phyloP scores from a whole-genome alignment of 2,113 vertebrate genomes.

The Chrysochloris asiatica region DNA sequence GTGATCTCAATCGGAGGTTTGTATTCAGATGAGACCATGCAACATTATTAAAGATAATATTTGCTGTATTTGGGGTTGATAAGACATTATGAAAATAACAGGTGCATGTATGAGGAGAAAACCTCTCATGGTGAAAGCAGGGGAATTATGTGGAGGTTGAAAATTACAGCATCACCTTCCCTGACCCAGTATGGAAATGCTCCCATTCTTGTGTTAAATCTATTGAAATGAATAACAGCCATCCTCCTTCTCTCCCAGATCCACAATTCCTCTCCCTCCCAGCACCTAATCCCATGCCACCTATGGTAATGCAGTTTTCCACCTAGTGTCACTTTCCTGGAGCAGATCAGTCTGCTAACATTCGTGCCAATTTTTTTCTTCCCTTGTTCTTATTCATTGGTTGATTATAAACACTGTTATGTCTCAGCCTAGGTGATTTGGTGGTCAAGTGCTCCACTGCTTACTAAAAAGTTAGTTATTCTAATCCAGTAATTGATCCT shows the following conservation, averaged over 20 bases:
- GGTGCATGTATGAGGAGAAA: background rate
- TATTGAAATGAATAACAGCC: conserved; percentile 26
- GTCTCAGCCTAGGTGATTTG: background rate
- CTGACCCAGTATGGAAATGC: conserved; percentile 39
- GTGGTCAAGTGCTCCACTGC: background rate
- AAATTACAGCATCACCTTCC: conserved; percentile 50
- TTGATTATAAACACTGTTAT: background rate
- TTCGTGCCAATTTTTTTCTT: background rate
- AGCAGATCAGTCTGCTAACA: background rate
- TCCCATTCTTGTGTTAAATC: background rate
- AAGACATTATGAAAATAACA: conserved; percentile 47
- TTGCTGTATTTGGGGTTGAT: conserved; percentile 19
- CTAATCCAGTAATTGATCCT: background rate
- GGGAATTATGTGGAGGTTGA: background rate
- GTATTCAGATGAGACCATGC: background rate
- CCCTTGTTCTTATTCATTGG: background rate
- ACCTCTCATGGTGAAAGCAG: background rate
- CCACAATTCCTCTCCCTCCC: background rate
- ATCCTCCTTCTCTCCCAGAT: background rate
- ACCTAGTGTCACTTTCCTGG: background rate
- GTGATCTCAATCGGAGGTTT: too few relatives aligned
- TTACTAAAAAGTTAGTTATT: background rate
- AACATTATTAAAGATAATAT: conserved; percentile 10
- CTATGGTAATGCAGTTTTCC: conserved; percentile 26
- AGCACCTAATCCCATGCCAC: background rate